Evolutionary conservation across 2,113 vertebrate species (phyloP).

Genomic region (Ranitomeya imitator): DNA sequence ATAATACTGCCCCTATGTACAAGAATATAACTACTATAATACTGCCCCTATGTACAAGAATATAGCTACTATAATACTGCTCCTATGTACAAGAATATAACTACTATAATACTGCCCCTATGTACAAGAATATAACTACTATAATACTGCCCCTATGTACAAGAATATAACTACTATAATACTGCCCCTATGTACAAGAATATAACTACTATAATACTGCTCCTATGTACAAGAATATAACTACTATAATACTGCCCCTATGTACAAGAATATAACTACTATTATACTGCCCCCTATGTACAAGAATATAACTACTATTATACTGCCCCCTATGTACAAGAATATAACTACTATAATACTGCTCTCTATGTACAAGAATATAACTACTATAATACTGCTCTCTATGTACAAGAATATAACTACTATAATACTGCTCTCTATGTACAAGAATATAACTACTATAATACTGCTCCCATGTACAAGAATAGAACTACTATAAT

Average conservation of each 20-base stretch:
- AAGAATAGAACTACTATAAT: constrained; percentile 1
- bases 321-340: too few species aligned
- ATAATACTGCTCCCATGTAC: neutral
- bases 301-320: too few species aligned
- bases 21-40: too few species aligned
- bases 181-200: constrained; percentile 5
- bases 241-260: neutral
- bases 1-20: too few species aligned
- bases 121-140: constrained; percentile 3
- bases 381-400: too few species aligned
- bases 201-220: constrained; percentile 9
- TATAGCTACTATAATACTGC: too few species aligned
- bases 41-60: too few species aligned
- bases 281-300: too few species aligned
- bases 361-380: too few species aligned
- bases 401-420: neutral
- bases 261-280: too few species aligned
- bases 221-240: neutral
- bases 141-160: neutral
- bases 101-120: neutral
- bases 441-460: constrained; percentile 7
- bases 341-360: too few species aligned
- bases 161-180: constrained; percentile 8
- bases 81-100: too few species aligned
- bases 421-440: constrained; percentile 2